Conservation (phyloP, 2,113 vertebrate species). For the Sialia sialis region DNA sequence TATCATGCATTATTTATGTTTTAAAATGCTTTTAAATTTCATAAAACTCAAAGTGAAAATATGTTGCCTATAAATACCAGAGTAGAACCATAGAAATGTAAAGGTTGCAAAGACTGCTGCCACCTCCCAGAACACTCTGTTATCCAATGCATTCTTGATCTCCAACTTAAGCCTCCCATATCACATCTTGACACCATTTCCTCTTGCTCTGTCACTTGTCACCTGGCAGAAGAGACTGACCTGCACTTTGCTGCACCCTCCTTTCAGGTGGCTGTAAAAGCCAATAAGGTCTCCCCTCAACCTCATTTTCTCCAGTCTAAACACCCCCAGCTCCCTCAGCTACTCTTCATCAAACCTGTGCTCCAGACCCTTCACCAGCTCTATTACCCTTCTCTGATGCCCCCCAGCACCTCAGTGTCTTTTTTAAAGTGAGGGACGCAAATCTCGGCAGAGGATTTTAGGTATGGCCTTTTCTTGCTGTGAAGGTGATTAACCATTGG, state of each 20-base stretch:
- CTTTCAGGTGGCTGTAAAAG: not conserved
- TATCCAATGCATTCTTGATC: not conserved
- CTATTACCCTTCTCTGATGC: not conserved
- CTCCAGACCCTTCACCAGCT: not conserved
- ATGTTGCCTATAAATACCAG: not conserved
- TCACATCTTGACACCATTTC: not conserved
- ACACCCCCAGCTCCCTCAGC: not conserved
- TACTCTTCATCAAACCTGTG: fast-evolving
- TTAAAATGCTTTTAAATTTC: not conserved
- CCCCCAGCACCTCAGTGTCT: not conserved
- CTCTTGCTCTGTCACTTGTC: not conserved
- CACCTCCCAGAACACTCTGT: not conserved
- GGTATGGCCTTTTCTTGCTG: not conserved
- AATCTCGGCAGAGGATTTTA: not conserved
- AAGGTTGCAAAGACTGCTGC: not conserved
- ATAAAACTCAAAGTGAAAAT: not conserved
- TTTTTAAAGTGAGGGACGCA: not conserved
- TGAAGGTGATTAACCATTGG: not conserved
- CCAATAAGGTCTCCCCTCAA: fast-evolving
- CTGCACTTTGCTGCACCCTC: too few relatives aligned
- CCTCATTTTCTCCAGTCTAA: not conserved
- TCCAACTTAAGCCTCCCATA: not conserved
- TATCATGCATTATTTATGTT: not conserved
- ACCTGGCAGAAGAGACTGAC: not conserved
- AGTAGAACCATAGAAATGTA: not conserved